Evolutionary conservation across 2,888 invertebrate genomes (phyloP).

Genomic region (Galeruca laticollis): DNA sequence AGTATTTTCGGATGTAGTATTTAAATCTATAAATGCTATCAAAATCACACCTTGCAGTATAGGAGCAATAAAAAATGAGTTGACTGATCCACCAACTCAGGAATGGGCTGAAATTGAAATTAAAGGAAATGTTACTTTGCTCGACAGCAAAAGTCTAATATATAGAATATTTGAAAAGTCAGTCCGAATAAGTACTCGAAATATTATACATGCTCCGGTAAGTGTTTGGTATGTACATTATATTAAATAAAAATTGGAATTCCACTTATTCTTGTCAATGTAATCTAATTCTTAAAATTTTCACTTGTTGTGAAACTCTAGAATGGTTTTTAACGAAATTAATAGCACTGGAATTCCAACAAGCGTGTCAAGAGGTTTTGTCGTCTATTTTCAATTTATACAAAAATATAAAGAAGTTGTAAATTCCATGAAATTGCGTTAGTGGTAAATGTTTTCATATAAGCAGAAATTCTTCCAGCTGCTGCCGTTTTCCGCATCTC

Average conservation of each 20-base stretch:
- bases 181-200: conserved; percentile 51
- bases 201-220: conserved; percentile 55
- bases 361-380: no score
- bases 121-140: conserved; percentile 52
- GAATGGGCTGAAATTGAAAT: conserved; percentile 51
- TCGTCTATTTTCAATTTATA: no score
- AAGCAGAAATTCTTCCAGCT: no score
- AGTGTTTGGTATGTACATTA: conserved; percentile 26
- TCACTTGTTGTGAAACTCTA: no score
- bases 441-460: no score
- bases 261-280: no score
- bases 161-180: conserved; percentile 54
- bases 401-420: no score
- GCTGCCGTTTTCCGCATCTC: no score
- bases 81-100: conserved; percentile 50
- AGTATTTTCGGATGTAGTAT: conserved; percentile 37
- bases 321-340: no score
- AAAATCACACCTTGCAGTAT: conserved; percentile 51
- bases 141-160: conserved; percentile 52
- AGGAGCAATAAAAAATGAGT: conserved; percentile 41
- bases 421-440: no score
- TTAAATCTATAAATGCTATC: conserved; percentile 43
- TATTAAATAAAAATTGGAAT: conserved; percentile 1
- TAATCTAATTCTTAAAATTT: no score
- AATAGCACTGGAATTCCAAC: no score